Base-by-base conservation (phyloP, 2,888 invertebrate species). In the Tineola bisselliella region DNA sequence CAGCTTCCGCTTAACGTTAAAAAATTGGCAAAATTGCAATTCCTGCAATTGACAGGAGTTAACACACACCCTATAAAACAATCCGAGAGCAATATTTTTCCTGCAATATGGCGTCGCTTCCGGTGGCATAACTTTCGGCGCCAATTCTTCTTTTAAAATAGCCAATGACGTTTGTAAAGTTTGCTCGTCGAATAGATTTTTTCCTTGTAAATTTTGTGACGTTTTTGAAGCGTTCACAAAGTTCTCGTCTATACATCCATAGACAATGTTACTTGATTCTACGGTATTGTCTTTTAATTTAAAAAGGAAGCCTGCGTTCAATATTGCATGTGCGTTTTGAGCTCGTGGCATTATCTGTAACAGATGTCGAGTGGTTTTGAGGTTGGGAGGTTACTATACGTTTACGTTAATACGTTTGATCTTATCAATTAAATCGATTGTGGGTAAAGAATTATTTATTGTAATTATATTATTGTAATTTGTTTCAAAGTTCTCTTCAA, bases 51-150 rank as follows among this genome's bases (percentile, higher is more conserved):
- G 25, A 25, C n/a, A n/a, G n/a, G n/a, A 31, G 31, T 31, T 12
- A 38, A 38, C 43, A 43, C 52, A 67, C 74, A 92, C 93, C 89
- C 95, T 96, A 75, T 95, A 96, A 70, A 96, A 91, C n/a, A 96
- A 79, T 5, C 91, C 89, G 62, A 92, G 83, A 0, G 95, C 93
- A 8, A 96, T 79, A 11, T 87, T 86, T 68, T 90, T 91, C 25
- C 94, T 88, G 69, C 92, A 95, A 43, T 81, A 82, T 0, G 92
- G 90, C 0, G 90, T 88, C 0, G 92, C 90, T 69, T 94, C 92
- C 0, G 93, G 91, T 0, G 90, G 86, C 13, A 87, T 75, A 12
- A 87, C 81, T 62, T 91, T 90, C 0, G 94, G 92, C 0, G 84
- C 70, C 0, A 96, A 63, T 74, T 95, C 93, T 0, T 78, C 68